Evolutionary conservation across 2,888 invertebrate genomes (phyloP).

Genomic region (Drosophila austrosaltans): DNA sequence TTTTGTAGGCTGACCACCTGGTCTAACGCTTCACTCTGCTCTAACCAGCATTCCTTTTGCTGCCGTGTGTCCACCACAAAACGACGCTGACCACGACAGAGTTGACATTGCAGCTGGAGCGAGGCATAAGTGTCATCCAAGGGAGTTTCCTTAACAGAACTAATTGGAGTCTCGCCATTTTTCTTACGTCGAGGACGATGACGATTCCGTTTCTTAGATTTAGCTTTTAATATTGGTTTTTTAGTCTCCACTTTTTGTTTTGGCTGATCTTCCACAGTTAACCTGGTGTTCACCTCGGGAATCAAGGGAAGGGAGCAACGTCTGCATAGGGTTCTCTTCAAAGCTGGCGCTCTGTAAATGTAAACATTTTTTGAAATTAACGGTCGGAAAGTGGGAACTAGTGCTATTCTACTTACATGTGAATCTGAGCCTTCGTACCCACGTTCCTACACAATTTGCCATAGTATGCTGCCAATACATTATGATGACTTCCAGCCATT

Average conservation of each 20-base stretch:
- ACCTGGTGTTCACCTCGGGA: constrained; percentile 77
- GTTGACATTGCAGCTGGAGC: constrained; percentile 68
- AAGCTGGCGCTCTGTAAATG: constrained; percentile 75
- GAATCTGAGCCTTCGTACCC: constrained; percentile 80
- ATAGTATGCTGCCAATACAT: constrained; percentile 80
- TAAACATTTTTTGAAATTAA: neutral
- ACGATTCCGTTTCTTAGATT: constrained; percentile 26
- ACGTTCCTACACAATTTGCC: constrained; percentile 81
- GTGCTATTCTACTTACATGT: constrained; percentile 74
- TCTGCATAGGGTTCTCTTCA: constrained; percentile 82
- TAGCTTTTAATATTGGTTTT: neutral
- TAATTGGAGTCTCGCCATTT: neutral
- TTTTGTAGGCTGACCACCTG: constrained; percentile 50
- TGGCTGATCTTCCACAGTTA: constrained; percentile 37
- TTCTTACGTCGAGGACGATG: constrained; percentile 31
- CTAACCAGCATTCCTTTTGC: constrained; percentile 79
- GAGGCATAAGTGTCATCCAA: neutral
- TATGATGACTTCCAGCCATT: constrained; percentile 78
- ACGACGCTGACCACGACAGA: constrained; percentile 72
- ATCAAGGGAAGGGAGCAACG: constrained; percentile 78
- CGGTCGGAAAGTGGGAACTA: neutral
- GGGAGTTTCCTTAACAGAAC: neutral
- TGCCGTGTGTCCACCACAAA: constrained; percentile 70
- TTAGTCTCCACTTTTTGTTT: neutral
- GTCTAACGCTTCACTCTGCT: constrained; percentile 75